Base-by-base conservation (phyloP, 2,113 vertebrate species). In the Hassar affinis region DNA sequence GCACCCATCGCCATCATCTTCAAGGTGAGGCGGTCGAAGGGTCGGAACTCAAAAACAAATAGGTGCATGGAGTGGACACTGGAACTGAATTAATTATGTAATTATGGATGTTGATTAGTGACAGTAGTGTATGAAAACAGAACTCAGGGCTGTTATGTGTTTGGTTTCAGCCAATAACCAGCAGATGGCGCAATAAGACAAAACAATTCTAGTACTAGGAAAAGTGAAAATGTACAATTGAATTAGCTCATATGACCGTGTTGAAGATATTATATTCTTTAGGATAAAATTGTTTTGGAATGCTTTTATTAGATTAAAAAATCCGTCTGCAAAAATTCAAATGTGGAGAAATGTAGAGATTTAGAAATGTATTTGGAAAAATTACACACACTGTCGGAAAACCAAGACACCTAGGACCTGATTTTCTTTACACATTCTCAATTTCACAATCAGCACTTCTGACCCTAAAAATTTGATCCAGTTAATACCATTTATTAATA, bases 1-100 rank as follows among this genome's bases (percentile, higher is more conserved):
- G 98, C 98, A 75, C 98, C 98, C 9, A 99, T 99, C 30, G 97
- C 94, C 86, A 97, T 99, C 83, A 98, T 99, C 90, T 99, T 99
- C 90, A 99, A 99, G 96, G 98, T 98, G 89, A 82, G 64, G 10
- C 0, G 17, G 6, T n/a, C 42, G 49, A 15, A 30, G 18, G 22
- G 2, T 14, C 18, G 42, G 47, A 15, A 30, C 30, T 47, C 18
- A 33, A 1, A 61, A 82, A 57, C 52, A 12, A 47, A 20, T 59
- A 18, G 3, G 12, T 0, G 18, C 20, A 42, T 42, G 42, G 14
- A 45, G 25, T 52, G 15, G 30, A 5, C 20, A 2, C 42, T 27
- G 45, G 20, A 49, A 27, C 27, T 9, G 6, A 64, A 49, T 18
- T 42, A 42, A 35, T 10, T 6, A 15, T 52, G 3, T 54, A 11